phyloP scores from a whole-genome alignment of 2,113 vertebrate genomes.

The Heterotis niloticus region DNA sequence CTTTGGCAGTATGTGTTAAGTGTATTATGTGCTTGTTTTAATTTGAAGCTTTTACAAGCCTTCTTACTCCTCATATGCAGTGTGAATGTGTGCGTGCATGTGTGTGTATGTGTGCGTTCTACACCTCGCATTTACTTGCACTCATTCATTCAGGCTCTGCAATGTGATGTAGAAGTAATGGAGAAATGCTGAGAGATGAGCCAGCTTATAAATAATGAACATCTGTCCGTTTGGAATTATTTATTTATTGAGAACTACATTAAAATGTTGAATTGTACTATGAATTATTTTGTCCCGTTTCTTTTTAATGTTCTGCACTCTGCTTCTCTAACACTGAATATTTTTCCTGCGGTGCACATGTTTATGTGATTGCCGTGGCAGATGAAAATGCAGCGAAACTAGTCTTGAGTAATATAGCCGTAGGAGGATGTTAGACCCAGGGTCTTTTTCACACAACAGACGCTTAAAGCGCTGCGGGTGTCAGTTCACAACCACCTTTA shows the following conservation, averaged over 20 bases:
- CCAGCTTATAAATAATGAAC: constrained; percentile 38
- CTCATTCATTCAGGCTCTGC: background rate
- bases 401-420: background rate
- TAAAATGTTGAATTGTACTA: constrained; percentile 44
- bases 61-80: background rate
- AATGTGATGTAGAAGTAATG: constrained; percentile 32
- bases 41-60: background rate
- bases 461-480: background rate
- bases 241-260: constrained; percentile 39
- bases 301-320: background rate
- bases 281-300: constrained; percentile 15
- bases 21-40: background rate
- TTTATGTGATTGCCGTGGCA: background rate
- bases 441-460: background rate
- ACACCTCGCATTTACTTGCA: constrained; percentile 20
- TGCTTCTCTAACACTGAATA: background rate
- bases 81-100: background rate
- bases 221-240: constrained; percentile 32
- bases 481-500: constrained; percentile 17
- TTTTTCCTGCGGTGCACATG: background rate
- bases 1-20: background rate
- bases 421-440: background rate
- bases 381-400: too few relatives aligned
- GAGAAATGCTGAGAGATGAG: constrained; percentile 15
- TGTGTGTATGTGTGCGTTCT: background rate